Conservation (phyloP, 2,113 vertebrate genomes). For the Tylochromis polylepis region DNA sequence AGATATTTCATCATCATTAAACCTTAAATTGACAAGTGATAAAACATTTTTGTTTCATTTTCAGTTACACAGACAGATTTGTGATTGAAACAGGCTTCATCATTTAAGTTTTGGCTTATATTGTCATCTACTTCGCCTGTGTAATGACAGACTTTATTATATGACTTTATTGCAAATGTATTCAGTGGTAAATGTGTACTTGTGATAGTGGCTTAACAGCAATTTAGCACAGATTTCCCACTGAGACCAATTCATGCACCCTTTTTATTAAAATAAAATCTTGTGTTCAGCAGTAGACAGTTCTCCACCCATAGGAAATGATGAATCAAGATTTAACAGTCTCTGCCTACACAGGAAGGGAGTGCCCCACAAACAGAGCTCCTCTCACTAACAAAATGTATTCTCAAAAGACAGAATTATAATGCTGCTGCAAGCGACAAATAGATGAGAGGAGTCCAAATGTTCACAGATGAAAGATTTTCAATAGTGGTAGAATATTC, state of each 20-base stretch:
- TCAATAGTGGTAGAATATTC: background rate
- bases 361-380: background rate
- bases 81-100: background rate
- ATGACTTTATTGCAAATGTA: background rate
- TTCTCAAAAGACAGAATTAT: conserved; percentile 5
- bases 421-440: background rate
- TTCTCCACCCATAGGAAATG: conserved; percentile 26
- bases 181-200: background rate
- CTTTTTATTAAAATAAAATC: conserved; percentile 21
- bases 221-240: background rate
- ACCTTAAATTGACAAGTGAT: background rate
- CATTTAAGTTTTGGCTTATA: background rate
- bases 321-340: conserved; percentile 19
- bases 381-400: conserved; percentile 2
- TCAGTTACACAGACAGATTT: background rate
- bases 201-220: background rate
- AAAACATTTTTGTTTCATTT: background rate
- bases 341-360: conserved; percentile 7
- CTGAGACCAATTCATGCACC: background rate
- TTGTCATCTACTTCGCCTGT: background rate
- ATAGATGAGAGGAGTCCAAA: conserved; percentile 4
- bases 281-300: conserved; percentile 9
- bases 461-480: conserved; percentile 15
- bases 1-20: background rate
- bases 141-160: background rate